Percentiles rank a stretch among this genome's conserved stretches.
These are phyloP conservation scores for Eunapius fragilis DNA, from an alignment of 37 sponge, comb jelly and placozoan genomes.

Conservation along the genomic window DNA sequence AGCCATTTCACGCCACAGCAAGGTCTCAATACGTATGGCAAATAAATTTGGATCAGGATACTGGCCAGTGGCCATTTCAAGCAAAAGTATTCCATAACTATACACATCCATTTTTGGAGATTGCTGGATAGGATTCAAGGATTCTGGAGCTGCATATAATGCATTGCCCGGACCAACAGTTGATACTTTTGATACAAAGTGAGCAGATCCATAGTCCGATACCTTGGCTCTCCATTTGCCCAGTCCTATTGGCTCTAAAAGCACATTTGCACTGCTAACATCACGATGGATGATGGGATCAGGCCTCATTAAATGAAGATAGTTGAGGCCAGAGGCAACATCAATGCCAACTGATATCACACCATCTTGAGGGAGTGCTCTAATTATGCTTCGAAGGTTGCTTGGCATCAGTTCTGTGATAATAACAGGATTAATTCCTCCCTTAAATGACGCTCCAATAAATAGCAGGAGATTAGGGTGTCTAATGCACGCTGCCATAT, in stretches of 20 bases:
- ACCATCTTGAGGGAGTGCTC: conserved; percentile 3
- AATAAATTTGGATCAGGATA: conserved; percentile 23
- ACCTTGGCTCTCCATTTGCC: conserved; percentile 51
- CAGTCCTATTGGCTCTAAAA: conserved; percentile 9
- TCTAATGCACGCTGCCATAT: conserved; percentile 38
- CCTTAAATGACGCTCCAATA: conserved; percentile 50
- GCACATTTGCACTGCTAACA: conserved; percentile 70
- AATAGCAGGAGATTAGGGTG: conserved; percentile 57
- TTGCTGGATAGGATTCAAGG: conserved; percentile 15
- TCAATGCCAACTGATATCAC: conserved; percentile 18
- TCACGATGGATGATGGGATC: conserved; percentile 67
- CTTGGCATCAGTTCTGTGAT: conserved; percentile 63
- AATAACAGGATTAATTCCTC: conserved; percentile 14
- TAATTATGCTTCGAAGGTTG: conserved; percentile 27
- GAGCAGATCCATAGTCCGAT: conserved; percentile 66
- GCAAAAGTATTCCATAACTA: conserved; percentile 60
- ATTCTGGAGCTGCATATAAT: conserved; percentile 65
- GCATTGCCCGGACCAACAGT: conserved; percentile 38
- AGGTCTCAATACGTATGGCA: too few relatives aligned
- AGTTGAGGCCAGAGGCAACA: conserved; percentile 49
- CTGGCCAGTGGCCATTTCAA: conserved; percentile 38
- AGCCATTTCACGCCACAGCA: neutral
- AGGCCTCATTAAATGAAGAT: conserved; percentile 50
- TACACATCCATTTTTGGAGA: conserved; percentile 62
- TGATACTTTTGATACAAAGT: conserved; percentile 23